phyloP scores from a whole-genome alignment of 1,140 invertebrate genomes.

The Ostrea denselamellosa region DNA sequence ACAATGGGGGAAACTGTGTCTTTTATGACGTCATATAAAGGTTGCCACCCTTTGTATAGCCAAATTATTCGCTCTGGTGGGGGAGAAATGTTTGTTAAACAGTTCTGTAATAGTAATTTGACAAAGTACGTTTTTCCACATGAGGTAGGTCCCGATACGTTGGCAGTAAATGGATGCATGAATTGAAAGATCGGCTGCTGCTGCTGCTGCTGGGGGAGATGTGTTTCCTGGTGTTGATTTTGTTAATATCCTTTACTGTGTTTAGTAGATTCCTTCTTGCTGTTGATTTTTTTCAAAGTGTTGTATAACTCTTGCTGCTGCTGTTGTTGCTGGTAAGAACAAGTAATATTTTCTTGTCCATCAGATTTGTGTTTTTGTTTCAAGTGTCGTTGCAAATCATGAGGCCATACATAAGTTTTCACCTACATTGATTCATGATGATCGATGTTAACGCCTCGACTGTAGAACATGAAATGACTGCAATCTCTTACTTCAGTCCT shows the following conservation, averaged over 20 bases:
- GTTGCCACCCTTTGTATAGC: no score
- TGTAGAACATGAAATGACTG: no score
- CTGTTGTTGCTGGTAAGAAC: no score
- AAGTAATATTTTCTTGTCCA: no score
- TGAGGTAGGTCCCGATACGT: constrained; percentile 35
- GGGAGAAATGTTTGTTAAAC: not conserved
- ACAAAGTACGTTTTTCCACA: constrained; percentile 46
- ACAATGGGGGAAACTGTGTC: constrained; percentile 42
- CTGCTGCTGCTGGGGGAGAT: no score
- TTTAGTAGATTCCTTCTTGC: no score
- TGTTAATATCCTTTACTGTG: no score
- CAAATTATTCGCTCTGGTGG: no score
- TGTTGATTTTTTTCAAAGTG: not conserved
- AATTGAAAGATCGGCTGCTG: constrained; percentile 2
- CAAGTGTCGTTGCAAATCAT: constrained; percentile 43
- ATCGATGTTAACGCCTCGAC: no score
- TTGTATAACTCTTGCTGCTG: not conserved
- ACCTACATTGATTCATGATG: constrained; percentile 20
- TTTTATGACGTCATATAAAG: constrained; percentile 46
- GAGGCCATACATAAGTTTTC: not conserved
- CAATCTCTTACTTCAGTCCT: not conserved
- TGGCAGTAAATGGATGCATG: constrained; percentile 45
- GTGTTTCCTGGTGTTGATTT: no score
- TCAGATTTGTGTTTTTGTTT: not conserved
- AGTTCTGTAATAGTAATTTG: constrained; percentile 29